Evolutionary conservation across 2,113 vertebrate genomes (phyloP), one percentile per base, ranked within the genome.

Genomic region (Dipodomys stephensi): DNA sequence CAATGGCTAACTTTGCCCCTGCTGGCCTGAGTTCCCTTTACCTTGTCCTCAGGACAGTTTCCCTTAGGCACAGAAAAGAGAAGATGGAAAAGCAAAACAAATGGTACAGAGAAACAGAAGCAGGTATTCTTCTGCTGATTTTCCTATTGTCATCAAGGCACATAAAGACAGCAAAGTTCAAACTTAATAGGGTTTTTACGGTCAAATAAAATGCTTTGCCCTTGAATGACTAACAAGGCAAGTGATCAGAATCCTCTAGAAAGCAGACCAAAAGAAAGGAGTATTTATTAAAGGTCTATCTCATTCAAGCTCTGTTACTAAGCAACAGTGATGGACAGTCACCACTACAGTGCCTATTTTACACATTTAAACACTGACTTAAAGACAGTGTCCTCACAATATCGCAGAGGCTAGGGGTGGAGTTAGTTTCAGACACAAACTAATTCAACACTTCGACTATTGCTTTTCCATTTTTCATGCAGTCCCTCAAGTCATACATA

Each of bases 81-180:
- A 87, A 79, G 44, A 35, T 1, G 32, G 20, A 80, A 91, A 44
- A 30, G 46, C 27, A 30, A 57, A 57, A 57, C 53, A 57, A 13
- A 57, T 16, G 53, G 53, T 16, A 13, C 53, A 57, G 53, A 57
- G 53, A 57, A 57, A 57, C 53, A 57, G 15, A 53, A 13, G 53
- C 53, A 57, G 15, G 53, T 16, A 57, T 57, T 57, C 53, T 57
- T 57, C 53, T 57, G 53, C 18, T 89, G 77, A 93, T 74, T 87
- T 82, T 74, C 62, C 78, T 88, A 16, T 28, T 92, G 72, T 68
- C 62, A 72, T 65, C 3, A 67, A 74, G 53, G 35, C 27, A 90
- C 25, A 87, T 25, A 93, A 92, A 85, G 46, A 25, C 64, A 78
- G n/a, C 7, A 89, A 79, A 96, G 85, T 84, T 90, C 64, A 91